Evolutionary conservation across 2,113 vertebrate genomes (phyloP), one percentile per base, ranked within the genome.

Genomic region (Neomonachus schauinslandi): DNA sequence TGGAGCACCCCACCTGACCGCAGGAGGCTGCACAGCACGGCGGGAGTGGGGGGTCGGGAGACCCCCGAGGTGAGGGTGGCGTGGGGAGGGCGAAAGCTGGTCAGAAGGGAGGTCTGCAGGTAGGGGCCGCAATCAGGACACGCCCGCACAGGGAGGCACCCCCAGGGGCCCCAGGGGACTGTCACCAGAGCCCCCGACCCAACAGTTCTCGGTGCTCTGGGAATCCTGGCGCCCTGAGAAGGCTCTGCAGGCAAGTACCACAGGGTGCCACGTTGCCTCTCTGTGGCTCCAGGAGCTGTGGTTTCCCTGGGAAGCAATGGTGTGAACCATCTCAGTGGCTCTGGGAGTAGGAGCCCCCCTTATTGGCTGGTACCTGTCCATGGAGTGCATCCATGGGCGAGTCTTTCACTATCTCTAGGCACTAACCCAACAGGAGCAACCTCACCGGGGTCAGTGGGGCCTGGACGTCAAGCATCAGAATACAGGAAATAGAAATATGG

Each of bases 301-400:
- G 76, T 11, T 55, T 6, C 28, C 36, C 0, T 0, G 28, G 26
- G 19, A 28, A 46, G 36, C 19, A 2, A 10, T 0, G 1, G 72
- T 2, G 26, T 0, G 7, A 26, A 36, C 16, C 11, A 13, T 3
- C 4, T 51, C n/a, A 9, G 71, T 0, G 14, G 83, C 83, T 72
- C 85, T 22, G n/a, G 67, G n/a, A 5, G 0, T 0, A 0, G 24
- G 39, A n/a, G 26, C 42, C 33, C 33, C 15, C 16, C 16, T 11
- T 9, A 21, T 11, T 59, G 76, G 49, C 72, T 4, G 7, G 61
- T 21, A 24, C 72, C 72, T 21, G 46, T 53, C 39, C 85, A 19
- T 26, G 24, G 63, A 14, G 74, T 33, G 36, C 4, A 6, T 14
- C 15, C 22, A 0, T 7, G 7, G 53, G 28, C 1, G 7, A 76